These are phyloP conservation scores for Sesia apiformis DNA, from an alignment of 2,888 invertebrate species.

Conservation along the genomic window DNA sequence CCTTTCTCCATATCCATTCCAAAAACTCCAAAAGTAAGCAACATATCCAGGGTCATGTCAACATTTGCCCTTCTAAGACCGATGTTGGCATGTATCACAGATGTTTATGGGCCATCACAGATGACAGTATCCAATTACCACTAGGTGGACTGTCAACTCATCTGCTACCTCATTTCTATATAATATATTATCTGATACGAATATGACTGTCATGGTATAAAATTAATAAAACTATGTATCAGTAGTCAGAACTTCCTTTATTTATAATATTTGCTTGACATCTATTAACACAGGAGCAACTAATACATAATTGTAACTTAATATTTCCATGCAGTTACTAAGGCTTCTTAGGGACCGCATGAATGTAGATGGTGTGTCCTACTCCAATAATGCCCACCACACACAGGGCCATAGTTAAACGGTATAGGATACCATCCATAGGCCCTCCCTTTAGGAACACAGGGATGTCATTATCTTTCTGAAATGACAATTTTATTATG, in stretches of 20 bases:
- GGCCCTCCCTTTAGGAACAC: slow-evolving; percentile 76
- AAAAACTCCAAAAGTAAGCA: too few relatives aligned
- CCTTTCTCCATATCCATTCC: too few relatives aligned
- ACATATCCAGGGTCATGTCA: too few relatives aligned
- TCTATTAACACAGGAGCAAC: slow-evolving; percentile 29
- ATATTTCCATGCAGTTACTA: slow-evolving; percentile 14
- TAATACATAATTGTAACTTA: slow-evolving; percentile 35
- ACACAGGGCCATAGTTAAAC: slow-evolving; percentile 53
- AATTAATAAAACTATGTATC: too few relatives aligned
- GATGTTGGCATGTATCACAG: too few relatives aligned
- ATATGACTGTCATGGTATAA: too few relatives aligned
- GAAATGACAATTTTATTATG: slow-evolving; percentile 20
- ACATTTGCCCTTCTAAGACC: too few relatives aligned
- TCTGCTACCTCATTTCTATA: too few relatives aligned
- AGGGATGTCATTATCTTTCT: slow-evolving; percentile 75
- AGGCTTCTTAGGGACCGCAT: slow-evolving; percentile 53
- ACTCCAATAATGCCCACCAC: slow-evolving; percentile 45
- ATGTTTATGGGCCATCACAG: too few relatives aligned
- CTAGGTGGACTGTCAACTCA: too few relatives aligned
- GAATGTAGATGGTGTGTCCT: slow-evolving; percentile 47
- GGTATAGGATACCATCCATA: slow-evolving; percentile 61
- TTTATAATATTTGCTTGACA: slow-evolving; percentile 3
- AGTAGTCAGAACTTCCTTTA: neutral
- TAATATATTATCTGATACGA: too few relatives aligned
- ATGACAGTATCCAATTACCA: too few relatives aligned